Evolutionary conservation across 2,888 invertebrate genomes (phyloP).

Genomic region (Vandiemenella viatica): DNA sequence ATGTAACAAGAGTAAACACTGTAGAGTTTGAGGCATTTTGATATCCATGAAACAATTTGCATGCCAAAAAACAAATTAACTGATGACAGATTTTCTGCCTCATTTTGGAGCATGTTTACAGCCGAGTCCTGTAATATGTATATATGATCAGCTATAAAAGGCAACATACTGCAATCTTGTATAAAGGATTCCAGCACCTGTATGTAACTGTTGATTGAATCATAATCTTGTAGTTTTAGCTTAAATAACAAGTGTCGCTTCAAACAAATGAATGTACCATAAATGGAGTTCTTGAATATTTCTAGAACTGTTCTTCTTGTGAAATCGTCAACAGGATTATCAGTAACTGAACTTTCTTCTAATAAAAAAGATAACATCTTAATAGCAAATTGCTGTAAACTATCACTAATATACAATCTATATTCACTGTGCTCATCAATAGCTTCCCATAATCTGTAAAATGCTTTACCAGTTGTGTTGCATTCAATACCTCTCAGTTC

Average conservation of each 20-base stretch:
- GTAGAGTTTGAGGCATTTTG: too few species aligned
- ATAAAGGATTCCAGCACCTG: constrained; percentile 1
- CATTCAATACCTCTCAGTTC: constrained; percentile 6
- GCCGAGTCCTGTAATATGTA: not conserved
- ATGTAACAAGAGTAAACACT: too few species aligned
- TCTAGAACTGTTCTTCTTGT: constrained; percentile 2
- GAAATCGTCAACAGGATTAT: constrained; percentile 5
- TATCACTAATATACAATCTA: constrained; percentile 22
- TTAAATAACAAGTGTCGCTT: constrained; percentile 3
- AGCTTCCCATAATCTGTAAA: constrained; percentile 18
- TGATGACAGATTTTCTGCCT: not conserved
- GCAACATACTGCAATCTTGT: not conserved
- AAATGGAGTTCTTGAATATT: not conserved
- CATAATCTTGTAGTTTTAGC: constrained; percentile 4
- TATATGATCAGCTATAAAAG: not conserved
- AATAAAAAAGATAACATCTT: constrained; percentile 5
- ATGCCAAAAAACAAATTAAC: constrained; percentile 8
- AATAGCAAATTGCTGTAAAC: not conserved
- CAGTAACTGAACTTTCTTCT: constrained; percentile 5
- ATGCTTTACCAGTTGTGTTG: constrained; percentile 12
- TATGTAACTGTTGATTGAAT: not conserved
- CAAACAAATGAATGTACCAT: constrained; percentile 1
- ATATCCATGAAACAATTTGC: constrained; percentile 4
- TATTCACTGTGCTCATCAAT: constrained; percentile 18
- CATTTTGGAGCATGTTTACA: not conserved